Evolutionary conservation across 2,797 vertebrate genomes (phyloP).

Genomic region (Micrastur ruficollis): DNA sequence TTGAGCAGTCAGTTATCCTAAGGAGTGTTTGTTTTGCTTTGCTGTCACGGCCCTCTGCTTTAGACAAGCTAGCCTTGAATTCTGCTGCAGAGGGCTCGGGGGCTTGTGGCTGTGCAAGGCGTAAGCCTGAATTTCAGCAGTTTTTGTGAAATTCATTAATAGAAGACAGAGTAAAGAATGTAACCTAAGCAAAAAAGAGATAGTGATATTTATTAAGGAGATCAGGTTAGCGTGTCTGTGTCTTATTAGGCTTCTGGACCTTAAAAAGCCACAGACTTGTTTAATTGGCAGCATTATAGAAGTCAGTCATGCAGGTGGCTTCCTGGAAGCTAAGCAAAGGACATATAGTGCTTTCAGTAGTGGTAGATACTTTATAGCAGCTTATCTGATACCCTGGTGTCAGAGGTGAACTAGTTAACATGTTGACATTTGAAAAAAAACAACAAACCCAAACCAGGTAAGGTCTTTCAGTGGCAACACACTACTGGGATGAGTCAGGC

Average conservation of each 20-base stretch:
- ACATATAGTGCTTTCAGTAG: background rate
- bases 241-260: background rate
- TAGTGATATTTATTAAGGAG: background rate
- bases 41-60: background rate
- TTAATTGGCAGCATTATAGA: background rate
- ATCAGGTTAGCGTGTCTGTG: background rate
- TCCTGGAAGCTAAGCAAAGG: background rate
- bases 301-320: background rate
- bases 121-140: background rate
- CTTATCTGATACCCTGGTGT: background rate
- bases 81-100: background rate
- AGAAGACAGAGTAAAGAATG: background rate
- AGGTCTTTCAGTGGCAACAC: background rate
- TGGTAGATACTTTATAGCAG: background rate
- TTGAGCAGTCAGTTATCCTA: background rate
- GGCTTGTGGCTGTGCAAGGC: background rate
- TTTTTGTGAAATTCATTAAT: background rate
- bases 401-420: background rate
- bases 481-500: background rate
- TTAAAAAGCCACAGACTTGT: background rate
- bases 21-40: background rate
- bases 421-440: background rate
- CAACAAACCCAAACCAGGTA: background rate
- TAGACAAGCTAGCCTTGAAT: background rate
- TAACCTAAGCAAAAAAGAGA: background rate